Percentiles rank a stretch among this genome's conserved stretches.
phyloP scores from a whole-genome alignment of 2,888 invertebrate genomes.

The Protonemura montana region DNA sequence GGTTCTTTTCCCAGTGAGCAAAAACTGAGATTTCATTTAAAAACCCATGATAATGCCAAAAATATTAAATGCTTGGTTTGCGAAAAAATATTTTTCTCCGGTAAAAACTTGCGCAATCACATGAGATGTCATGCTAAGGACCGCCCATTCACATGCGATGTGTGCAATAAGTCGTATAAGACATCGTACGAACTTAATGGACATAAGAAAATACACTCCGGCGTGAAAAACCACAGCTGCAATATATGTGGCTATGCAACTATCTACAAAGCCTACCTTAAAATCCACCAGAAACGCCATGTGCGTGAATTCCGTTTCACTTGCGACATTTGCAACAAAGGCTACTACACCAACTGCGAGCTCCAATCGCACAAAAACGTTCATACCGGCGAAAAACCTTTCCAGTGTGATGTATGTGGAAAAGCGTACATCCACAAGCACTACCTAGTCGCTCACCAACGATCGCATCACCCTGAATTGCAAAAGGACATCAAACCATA shows the following conservation, averaged over 20 bases:
- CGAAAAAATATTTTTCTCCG: conserved; percentile 45
- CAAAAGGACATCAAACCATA: conserved; percentile 42
- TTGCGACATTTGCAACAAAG: conserved; percentile 47
- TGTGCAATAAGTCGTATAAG: conserved; percentile 52
- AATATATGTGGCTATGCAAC: conserved; percentile 45
- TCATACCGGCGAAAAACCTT: conserved; percentile 47
- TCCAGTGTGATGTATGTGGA: conserved; percentile 46
- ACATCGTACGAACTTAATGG: conserved; percentile 42
- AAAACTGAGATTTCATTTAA: conserved; percentile 39
- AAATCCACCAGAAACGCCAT: conserved; percentile 47
- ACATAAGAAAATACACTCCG: conserved; percentile 48
- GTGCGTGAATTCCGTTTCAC: conserved; percentile 44
- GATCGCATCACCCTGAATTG: conserved; percentile 47
- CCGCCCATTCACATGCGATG: conserved; percentile 51
- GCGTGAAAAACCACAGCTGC: conserved; percentile 46
- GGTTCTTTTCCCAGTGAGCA: conserved; percentile 38
- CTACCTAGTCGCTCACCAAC: conserved; percentile 47
- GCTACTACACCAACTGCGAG: conserved; percentile 47
- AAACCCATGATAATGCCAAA: conserved; percentile 18
- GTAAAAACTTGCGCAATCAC: conserved; percentile 48
- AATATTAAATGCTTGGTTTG: conserved; percentile 48
- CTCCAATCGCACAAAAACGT: conserved; percentile 46
- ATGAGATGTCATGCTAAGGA: conserved; percentile 47
- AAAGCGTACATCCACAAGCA: conserved; percentile 46
- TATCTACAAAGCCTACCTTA: conserved; percentile 46